phyloP scores from a whole-genome alignment of 1,140 invertebrate genomes.

The Apis mellifera region DNA sequence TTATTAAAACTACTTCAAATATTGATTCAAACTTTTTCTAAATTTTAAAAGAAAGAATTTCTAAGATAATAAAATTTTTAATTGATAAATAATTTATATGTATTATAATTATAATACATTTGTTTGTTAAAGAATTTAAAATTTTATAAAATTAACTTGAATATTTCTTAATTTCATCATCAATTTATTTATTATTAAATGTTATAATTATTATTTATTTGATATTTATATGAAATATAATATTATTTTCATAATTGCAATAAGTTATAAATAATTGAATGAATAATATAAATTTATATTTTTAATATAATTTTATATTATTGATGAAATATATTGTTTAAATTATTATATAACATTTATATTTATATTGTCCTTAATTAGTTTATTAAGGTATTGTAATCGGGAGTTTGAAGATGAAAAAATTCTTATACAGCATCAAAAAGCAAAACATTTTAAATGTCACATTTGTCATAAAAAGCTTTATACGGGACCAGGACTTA shows the following conservation, averaged over 20 bases:
- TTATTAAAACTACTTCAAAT: too few species aligned
- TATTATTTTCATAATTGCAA: not conserved
- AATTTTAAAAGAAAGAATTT: not conserved
- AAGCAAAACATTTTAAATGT: slow-evolving; percentile 99
- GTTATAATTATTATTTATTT: not conserved
- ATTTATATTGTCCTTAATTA: slow-evolving; percentile 76
- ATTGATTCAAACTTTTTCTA: too few species aligned
- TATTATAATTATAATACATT: not conserved
- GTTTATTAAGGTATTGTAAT: slow-evolving; percentile 96
- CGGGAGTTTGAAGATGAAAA: slow-evolving; percentile 99
- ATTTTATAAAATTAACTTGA: not conserved
- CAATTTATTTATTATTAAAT: not conserved
- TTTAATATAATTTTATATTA: not conserved
- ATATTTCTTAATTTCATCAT: not conserved
- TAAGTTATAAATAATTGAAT: not conserved
- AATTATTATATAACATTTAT: not conserved
- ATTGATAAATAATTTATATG: not conserved
- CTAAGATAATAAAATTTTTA: not conserved
- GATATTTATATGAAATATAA: not conserved
- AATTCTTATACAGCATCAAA: slow-evolving; percentile 99
- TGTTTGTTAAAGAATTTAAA: not conserved
- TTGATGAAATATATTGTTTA: not conserved
- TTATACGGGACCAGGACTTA: slow-evolving; percentile 98
- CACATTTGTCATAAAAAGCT: slow-evolving; percentile 99
- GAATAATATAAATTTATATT: not conserved